Conservation (phyloP, 2,113 vertebrate genomes). For the Caloenas nicobarica region DNA sequence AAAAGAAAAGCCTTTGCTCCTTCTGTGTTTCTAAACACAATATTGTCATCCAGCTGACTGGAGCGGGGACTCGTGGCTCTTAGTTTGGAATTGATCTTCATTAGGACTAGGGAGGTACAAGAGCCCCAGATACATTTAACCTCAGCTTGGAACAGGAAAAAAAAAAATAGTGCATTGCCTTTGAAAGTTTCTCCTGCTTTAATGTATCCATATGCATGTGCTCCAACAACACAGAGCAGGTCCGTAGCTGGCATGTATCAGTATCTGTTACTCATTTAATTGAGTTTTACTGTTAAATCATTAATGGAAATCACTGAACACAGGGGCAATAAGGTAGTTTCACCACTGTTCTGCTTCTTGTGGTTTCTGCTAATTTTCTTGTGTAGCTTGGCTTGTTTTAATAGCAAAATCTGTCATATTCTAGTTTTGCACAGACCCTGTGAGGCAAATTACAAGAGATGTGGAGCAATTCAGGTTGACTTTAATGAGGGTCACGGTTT, state of each 20-base stretch:
- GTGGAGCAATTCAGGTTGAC: background rate
- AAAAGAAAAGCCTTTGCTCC: background rate
- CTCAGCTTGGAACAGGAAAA: background rate
- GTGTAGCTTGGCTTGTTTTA: background rate
- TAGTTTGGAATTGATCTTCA: background rate
- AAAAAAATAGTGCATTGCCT: background rate
- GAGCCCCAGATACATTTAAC: background rate
- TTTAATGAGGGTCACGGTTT: background rate
- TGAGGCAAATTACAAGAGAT: background rate
- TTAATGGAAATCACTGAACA: background rate
- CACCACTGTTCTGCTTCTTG: background rate
- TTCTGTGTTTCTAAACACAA: background rate
- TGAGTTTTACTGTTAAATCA: constrained; percentile 8
- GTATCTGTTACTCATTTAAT: background rate
- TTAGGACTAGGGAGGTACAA: background rate
- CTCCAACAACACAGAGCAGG: background rate
- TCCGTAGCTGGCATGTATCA: background rate
- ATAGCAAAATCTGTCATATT: background rate
- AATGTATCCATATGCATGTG: background rate
- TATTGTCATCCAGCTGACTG: background rate
- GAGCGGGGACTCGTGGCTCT: background rate
- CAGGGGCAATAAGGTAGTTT: background rate
- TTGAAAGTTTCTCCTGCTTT: background rate
- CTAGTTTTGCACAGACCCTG: background rate
- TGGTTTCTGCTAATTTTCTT: constrained; percentile 15